A percentile compares a stretch with the other conserved stretches of the same genome.
Evolutionary conservation across 2,888 invertebrate species (phyloP).

Genomic region (Eristalinus sepulchralis): DNA sequence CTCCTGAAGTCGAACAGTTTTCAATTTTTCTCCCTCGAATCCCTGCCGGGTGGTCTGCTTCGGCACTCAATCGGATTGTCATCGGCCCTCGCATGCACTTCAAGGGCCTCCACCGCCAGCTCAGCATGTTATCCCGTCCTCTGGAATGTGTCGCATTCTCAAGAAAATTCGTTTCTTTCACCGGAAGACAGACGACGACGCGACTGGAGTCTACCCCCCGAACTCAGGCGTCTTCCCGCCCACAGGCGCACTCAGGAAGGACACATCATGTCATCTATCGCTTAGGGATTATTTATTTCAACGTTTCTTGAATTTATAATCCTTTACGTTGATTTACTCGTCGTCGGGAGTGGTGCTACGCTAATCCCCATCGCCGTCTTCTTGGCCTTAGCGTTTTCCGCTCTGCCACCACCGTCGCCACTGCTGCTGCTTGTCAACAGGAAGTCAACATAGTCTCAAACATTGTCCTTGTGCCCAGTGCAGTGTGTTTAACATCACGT

Average conservation of each 20-base stretch:
- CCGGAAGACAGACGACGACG: slow-evolving; percentile 56
- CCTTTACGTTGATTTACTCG: slow-evolving; percentile 69
- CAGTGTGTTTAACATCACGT: slow-evolving; percentile 68
- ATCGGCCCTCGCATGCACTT: neutral
- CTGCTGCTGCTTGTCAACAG: slow-evolving; percentile 55
- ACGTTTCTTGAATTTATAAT: slow-evolving; percentile 71
- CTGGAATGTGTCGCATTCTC: slow-evolving; percentile 20
- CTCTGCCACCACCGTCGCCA: neutral
- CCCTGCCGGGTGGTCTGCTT: slow-evolving; percentile 20
- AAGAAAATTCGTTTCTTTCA: slow-evolving; percentile 2
- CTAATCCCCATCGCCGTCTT: neutral
- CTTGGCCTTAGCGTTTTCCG: no score
- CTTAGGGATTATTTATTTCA: slow-evolving; percentile 70
- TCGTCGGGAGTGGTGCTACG: neutral
- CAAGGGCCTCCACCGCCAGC: neutral
- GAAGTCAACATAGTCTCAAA: slow-evolving; percentile 67
- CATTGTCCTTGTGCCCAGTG: slow-evolving; percentile 62
- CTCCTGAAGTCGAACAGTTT: neutral
- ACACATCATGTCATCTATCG: slow-evolving; percentile 67
- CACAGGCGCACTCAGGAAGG: slow-evolving; percentile 44
- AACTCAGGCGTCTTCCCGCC: neutral
- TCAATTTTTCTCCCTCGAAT: neutral
- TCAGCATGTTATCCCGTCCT: neutral
- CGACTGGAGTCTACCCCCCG: slow-evolving; percentile 30
- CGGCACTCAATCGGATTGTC: neutral